phyloP scores from a whole-genome alignment of 2,888 invertebrate species.

The Athalia rosae region DNA sequence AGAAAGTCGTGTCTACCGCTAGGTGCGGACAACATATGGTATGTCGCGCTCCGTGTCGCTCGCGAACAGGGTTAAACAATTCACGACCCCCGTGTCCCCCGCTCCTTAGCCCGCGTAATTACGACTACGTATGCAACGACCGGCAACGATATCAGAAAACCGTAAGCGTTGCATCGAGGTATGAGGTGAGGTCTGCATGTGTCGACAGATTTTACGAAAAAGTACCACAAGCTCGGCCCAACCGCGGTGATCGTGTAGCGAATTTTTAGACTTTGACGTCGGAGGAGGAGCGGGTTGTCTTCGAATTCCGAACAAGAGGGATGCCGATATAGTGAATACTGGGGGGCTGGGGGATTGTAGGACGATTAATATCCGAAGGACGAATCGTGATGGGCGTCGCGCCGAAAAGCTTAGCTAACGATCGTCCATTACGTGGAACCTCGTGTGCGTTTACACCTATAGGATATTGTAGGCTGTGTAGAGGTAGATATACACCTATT shows the following conservation, averaged over 20 bases:
- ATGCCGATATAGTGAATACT: background rate
- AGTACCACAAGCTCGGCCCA: no score
- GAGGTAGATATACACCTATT: no score
- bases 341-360: background rate
- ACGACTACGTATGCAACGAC: constrained; percentile 1
- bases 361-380: constrained; percentile 27
- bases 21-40: constrained; percentile 36
- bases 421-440: constrained; percentile 21
- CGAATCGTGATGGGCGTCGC: background rate
- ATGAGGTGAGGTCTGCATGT: no score
- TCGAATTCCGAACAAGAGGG: background rate
- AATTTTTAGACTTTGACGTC: no score
- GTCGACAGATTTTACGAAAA: no score
- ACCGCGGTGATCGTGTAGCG: no score
- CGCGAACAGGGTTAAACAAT: constrained; percentile 35
- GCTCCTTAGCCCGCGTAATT: background rate
- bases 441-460: background rate
- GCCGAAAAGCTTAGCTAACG: constrained; percentile 41
- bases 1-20: constrained; percentile 17
- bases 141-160: background rate
- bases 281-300: background rate
- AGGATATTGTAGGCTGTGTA: background rate
- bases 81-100: background rate
- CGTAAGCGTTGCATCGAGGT: constrained; percentile 4
- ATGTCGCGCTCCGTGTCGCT: background rate